Evolutionary conservation across 2,797 vertebrate genomes (phyloP).

Genomic region (Tarsius wallacei): DNA sequence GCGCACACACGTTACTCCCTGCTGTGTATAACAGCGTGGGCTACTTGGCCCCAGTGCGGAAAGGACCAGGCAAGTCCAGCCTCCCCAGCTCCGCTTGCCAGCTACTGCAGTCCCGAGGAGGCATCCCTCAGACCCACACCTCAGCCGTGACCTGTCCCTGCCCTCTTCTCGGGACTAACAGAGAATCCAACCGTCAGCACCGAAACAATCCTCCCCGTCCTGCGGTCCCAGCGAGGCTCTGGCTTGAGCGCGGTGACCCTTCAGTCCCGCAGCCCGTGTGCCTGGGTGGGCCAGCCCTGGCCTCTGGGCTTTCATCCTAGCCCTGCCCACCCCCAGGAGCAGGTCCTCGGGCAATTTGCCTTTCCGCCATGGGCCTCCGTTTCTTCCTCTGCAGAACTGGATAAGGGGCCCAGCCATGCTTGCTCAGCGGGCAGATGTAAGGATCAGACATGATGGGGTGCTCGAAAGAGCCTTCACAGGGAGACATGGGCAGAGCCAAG

Average conservation of each 20-base stretch:
- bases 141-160: not conserved
- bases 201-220: not conserved
- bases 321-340: not conserved
- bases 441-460: too few relatives aligned
- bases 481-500: not conserved
- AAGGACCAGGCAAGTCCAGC: not conserved
- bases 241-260: rapidly evolving
- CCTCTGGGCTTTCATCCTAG: rapidly evolving
- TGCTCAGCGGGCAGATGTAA: rapidly evolving
- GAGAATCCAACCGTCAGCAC: not conserved
- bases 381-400: not conserved
- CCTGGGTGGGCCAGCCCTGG: not conserved
- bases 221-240: not conserved
- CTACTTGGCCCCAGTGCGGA: not conserved
- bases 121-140: not conserved
- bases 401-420: rapidly evolving
- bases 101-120: not conserved
- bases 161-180: not conserved
- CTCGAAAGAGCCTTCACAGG: rapidly evolving
- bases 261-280: rapidly evolving
- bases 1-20: not conserved
- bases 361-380: not conserved
- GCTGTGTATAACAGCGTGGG: not conserved
- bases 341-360: rapidly evolving
- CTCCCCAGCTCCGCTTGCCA: not conserved